A percentile compares a stretch with the other conserved stretches of the same genome.
Evolutionary conservation across 1,140 invertebrate genomes (phyloP).

Genomic region (Aphelenchoides fujianensis): DNA sequence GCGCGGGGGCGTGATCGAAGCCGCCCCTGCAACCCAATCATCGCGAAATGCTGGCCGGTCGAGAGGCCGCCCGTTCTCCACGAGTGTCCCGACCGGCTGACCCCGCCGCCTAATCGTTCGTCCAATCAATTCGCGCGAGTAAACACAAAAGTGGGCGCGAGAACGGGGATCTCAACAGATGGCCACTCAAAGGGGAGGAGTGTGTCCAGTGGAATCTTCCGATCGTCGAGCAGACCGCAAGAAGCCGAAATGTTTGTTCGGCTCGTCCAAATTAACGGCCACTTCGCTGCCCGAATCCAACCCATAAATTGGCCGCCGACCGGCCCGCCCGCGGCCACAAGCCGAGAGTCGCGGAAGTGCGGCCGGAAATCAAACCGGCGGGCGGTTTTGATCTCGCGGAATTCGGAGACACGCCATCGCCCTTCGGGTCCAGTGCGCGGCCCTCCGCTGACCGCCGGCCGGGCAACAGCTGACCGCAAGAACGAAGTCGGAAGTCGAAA

Average conservation of each 20-base stretch:
- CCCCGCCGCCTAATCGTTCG: neutral
- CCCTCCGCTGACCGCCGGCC: neutral
- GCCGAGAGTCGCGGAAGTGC: neutral
- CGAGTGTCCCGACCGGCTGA: neutral
- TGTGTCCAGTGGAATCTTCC: neutral
- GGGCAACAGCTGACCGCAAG: neutral
- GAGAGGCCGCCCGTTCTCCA: too few species aligned
- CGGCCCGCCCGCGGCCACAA: neutral
- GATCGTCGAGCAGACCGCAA: neutral
- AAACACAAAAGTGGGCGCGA: neutral
- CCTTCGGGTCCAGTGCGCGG: neutral
- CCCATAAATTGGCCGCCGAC: neutral
- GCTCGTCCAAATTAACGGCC: neutral
- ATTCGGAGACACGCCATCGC: neutral
- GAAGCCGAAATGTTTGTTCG: neutral
- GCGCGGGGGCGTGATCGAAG: too few species aligned
- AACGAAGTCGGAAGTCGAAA: too few species aligned
- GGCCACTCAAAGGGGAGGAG: too few species aligned
- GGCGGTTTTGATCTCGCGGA: neutral
- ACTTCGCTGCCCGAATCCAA: too few species aligned
- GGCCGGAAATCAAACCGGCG: conserved; percentile 1
- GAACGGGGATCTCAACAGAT: neutral
- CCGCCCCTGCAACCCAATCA: too few species aligned
- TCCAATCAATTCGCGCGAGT: neutral
- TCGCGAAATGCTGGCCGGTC: too few species aligned